Conservation (phyloP, 2,113 vertebrate genomes). For the Atherinomorus stipes region DNA sequence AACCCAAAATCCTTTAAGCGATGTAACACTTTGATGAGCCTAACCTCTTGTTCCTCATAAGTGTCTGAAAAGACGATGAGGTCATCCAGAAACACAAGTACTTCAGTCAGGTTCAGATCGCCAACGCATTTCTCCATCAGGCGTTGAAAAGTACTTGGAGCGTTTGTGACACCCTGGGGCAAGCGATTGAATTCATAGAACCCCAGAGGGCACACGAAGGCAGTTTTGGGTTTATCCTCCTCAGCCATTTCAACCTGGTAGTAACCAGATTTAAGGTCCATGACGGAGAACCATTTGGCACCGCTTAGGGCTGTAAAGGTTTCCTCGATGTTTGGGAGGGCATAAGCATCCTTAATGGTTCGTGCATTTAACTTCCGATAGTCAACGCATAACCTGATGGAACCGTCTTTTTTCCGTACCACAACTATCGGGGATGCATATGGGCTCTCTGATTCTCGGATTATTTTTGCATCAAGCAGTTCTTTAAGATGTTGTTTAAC, state of each 20-base stretch:
- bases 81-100: neutral
- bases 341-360: too few relatives aligned
- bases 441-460: neutral
- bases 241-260: too few relatives aligned
- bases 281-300: neutral
- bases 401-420: neutral
- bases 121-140: neutral
- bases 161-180: neutral
- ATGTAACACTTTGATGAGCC: neutral
- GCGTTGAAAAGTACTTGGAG: neutral
- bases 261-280: too few relatives aligned
- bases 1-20: neutral
- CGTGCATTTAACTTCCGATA: too few relatives aligned
- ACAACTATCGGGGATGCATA: neutral
- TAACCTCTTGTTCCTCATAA: neutral
- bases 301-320: neutral
- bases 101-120: neutral
- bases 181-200: neutral
- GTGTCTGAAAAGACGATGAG: neutral
- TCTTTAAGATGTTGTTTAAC: neutral
- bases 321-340: neutral
- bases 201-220: neutral
- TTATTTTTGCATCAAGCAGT: neutral
- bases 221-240: too few relatives aligned
- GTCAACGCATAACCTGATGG: too few relatives aligned